Evolutionary conservation across 2,888 invertebrate species (phyloP), one percentile per base, ranked within the genome.

Genomic region (Aphelenchoides bicaudatus): DNA sequence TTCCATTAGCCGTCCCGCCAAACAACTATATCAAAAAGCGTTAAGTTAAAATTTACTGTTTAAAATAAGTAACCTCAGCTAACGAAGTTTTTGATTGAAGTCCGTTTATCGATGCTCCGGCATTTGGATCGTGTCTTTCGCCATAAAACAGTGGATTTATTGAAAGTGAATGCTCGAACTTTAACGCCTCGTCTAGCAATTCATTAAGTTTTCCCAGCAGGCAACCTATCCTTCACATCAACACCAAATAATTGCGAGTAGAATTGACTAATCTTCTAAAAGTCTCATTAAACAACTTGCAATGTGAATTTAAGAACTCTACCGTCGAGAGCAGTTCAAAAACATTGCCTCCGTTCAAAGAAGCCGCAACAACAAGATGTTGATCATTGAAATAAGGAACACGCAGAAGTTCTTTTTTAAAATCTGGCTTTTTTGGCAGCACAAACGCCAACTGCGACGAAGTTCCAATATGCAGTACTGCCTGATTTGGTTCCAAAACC

Each of bases 331-430:
- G 25, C 19, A 34, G 31, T 16, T 51, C 52, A 13, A 51, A 34
- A 13, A 47, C 57, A 39, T 63, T 63, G 8, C 63, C 63, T 3
- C 63, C 62, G 37, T 63, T 63, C 31, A 63, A 38, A 19, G 63
- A 63, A 3, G 63, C 63, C 2, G 63, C 63, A 5, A 64, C 56
- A 25, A 58, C 28, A 8, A 63, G 34, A 16, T 34, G 30, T 10
- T 47, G 10, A 2, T 38, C 54, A 13, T 53, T 39, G 30, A 65
- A 63, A 21, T 34, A 63, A 3, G 63, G 63, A 1, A 47, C 27
- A 4, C 21, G n/a, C 8, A 54, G 3, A 10, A 54, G 19, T 25
- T 29, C 16, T 13, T 51, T 25, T 16, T 27, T 21, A n/a, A n/a
- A n/a, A n/a, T n/a, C n/a, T n/a, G n/a, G n/a, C n/a, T 21, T 19